Evolutionary conservation across 1,140 invertebrate species (phyloP), one percentile per base, ranked within the genome.

Genomic region (Halesus radiatus): DNA sequence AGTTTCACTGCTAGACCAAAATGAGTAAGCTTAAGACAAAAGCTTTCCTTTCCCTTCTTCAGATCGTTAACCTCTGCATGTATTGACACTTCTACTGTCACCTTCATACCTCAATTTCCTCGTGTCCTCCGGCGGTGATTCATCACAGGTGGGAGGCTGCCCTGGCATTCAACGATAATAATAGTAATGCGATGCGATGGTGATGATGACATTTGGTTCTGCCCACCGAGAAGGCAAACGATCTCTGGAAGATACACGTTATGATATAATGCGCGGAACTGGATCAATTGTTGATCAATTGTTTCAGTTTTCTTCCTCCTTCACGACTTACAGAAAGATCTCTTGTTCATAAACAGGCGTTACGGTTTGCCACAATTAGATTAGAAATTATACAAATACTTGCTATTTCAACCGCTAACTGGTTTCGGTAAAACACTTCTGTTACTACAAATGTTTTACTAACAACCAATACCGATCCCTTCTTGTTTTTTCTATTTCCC

Each of bases 231-330:
- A 52, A 70, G 29, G 2, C 62, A 66, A 32, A 66, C n/a, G 1
- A 26, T 66, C 23, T 16, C 37, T 32, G 32, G 7, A 37, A 4
- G 29, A 23, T 1, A 66, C 13, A 5, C 32, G 62, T 29, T 18
- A 64, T 64, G 37, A 45, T 45, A 45, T 45, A 45, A 45, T 45
- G 13, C 3, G 37, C 37, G 37, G 37, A 45, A 45, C 37, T 56
- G 58, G n/a, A n/a, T n/a, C n/a, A n/a, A n/a, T n/a, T n/a, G n/a
- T 23, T 60, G 8, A 13, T 66, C 62, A 66, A 66, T 66, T 66
- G 29, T 66, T 66, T 66, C 37, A 45, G 37, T 8, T 45, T 45
- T 45, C 1, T 45, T 45, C 37, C 1, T 45, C 37, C 4, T 32
- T 32, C 13, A 13, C 7, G 37, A 7, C 37, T 45, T 32, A 7